Percentiles rank a stretch among this genome's conserved stretches.
These are phyloP conservation scores for Thalassarche chlororhynchos DNA, from an alignment of 2,113 vertebrate genomes.

Conservation along the genomic window DNA sequence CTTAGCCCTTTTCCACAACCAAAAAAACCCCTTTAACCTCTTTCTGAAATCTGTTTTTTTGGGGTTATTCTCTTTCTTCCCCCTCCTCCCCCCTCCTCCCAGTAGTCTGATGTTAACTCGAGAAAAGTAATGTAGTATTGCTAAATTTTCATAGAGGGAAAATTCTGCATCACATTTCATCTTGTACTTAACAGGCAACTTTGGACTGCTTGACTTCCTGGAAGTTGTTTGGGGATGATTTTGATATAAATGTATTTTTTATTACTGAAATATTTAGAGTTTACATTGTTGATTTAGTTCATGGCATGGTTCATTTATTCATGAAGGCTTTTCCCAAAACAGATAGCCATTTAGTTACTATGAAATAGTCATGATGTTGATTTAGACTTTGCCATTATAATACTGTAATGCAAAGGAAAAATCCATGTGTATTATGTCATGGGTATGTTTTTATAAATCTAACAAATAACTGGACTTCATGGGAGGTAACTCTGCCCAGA, in stretches of 20 bases:
- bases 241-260: not conserved
- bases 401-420: not conserved
- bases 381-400: not conserved
- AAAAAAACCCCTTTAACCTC: not conserved
- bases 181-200: not conserved
- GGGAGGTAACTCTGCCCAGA: not conserved
- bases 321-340: not conserved
- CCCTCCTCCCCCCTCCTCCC: rapidly evolving
- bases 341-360: not conserved
- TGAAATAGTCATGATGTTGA: not conserved
- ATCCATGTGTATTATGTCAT: not conserved
- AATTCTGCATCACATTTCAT: not conserved
- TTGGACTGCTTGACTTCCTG: not conserved
- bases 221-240: not conserved
- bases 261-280: not conserved
- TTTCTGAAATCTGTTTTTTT: not conserved
- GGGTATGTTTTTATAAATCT: not conserved
- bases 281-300: not conserved
- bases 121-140: not conserved
- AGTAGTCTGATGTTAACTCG: not conserved
- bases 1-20: not conserved
- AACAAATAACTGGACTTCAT: not conserved
- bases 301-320: not conserved
- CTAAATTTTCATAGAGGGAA: not conserved
- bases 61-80: not conserved